A percentile compares a stretch with the other conserved stretches of the same genome.
phyloP scores from a whole-genome alignment of 2,888 invertebrate species.

The Pterostichus madidus region DNA sequence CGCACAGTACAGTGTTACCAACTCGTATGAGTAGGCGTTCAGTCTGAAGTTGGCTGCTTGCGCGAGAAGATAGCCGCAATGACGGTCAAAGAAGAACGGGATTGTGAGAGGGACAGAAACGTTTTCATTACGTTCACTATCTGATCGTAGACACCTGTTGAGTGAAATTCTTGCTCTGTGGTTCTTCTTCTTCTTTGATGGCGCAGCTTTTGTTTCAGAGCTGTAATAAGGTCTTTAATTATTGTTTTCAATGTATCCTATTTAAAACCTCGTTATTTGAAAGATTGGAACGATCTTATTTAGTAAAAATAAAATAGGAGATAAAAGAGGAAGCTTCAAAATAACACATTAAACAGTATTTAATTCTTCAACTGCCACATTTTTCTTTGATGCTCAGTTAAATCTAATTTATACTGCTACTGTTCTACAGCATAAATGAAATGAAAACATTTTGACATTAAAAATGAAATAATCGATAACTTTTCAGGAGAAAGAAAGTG shows the following conservation, averaged over 20 bases:
- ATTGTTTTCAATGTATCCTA: not conserved
- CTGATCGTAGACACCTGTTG: constrained; percentile 61
- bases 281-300: too few relatives aligned
- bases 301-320: too few relatives aligned
- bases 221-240: constrained; percentile 12
- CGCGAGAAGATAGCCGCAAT: constrained; percentile 34
- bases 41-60: constrained; percentile 41
- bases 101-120: constrained; percentile 58
- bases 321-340: too few relatives aligned
- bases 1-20: constrained; percentile 14
- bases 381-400: too few relatives aligned
- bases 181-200: constrained; percentile 33
- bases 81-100: constrained; percentile 55
- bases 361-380: too few relatives aligned
- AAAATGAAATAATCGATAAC: not conserved
- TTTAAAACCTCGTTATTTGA: too few relatives aligned
- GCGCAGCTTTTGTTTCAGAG: not conserved
- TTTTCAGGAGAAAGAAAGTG: not conserved
- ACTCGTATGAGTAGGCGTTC: not conserved
- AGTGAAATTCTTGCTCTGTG: constrained; percentile 24
- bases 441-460: not conserved
- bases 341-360: too few relatives aligned
- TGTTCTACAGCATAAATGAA: too few relatives aligned
- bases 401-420: too few relatives aligned
- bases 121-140: constrained; percentile 64